phyloP scores from a whole-genome alignment of 2,888 invertebrate species.

The Tipula confusa region DNA sequence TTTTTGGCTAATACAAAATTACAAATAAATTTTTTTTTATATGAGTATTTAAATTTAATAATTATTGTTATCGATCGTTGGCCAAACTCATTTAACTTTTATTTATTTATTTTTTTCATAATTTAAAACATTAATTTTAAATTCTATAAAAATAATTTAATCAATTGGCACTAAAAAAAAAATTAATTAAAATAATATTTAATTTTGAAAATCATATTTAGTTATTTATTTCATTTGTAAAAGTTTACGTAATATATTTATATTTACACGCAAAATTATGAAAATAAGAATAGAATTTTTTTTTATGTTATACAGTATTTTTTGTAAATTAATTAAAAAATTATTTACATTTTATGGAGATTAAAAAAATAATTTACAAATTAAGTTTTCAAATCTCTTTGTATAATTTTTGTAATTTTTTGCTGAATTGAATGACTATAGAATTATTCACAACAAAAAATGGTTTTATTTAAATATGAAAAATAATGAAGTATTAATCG shows the following conservation, averaged over 20 bases:
- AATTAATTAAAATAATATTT: not conserved
- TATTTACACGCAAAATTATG: not conserved
- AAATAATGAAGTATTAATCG: not conserved
- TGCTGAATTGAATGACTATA: not conserved
- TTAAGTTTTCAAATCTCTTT: not conserved
- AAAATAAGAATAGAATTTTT: not conserved
- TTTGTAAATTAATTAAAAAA: not conserved
- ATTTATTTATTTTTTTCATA: too few species aligned
- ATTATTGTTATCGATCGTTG: slow-evolving; percentile 20
- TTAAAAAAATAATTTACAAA: not conserved
- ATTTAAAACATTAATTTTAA: not conserved
- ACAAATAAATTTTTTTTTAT: not conserved
- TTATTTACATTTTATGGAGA: not conserved
- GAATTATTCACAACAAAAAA: not conserved
- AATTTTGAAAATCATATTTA: not conserved
- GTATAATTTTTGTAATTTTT: not conserved
- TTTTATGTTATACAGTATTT: too few species aligned
- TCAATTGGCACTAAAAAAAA: not conserved
- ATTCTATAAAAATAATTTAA: not conserved
- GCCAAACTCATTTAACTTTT: not conserved
- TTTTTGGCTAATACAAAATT: not conserved
- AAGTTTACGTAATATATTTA: not conserved
- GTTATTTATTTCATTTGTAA: not conserved
- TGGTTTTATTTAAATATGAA: not conserved
- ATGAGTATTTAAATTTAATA: not conserved